Evolutionary conservation across 2,888 invertebrate genomes (phyloP).

Genomic region (Abrostola triplasia): DNA sequence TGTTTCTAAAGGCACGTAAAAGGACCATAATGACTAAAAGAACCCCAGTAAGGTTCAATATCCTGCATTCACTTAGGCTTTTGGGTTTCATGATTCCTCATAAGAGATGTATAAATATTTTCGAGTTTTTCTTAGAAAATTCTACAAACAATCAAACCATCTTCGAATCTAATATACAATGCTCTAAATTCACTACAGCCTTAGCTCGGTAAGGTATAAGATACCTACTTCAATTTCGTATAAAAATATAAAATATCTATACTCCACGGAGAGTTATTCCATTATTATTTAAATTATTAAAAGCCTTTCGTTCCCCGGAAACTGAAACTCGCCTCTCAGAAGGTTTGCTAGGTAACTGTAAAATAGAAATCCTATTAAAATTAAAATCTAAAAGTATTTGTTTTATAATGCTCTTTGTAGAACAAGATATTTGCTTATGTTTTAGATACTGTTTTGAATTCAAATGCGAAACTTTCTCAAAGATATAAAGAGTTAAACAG

Average conservation of each 20-base stretch:
- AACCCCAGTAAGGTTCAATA: too few relatives aligned
- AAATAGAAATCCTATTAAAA: slow-evolving; percentile 5
- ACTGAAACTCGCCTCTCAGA: slow-evolving; percentile 1
- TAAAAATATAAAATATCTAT: slow-evolving; percentile 10
- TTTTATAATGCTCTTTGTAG: slow-evolving; percentile 1
- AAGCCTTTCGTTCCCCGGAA: slow-evolving; percentile 25
- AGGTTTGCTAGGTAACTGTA: slow-evolving; percentile 5
- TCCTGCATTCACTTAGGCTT: too few relatives aligned
- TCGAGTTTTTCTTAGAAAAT: too few relatives aligned
- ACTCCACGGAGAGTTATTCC: slow-evolving; percentile 26
- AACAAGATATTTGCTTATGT: background rate
- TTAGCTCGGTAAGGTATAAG: too few relatives aligned
- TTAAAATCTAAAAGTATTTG: slow-evolving; percentile 1
- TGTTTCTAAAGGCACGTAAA: too few relatives aligned
- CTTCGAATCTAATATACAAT: too few relatives aligned
- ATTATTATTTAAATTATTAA: slow-evolving; percentile 42
- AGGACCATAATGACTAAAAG: too few relatives aligned
- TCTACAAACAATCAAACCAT: too few relatives aligned
- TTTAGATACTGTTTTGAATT: background rate
- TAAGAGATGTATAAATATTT: too few relatives aligned
- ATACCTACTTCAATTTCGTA: too few relatives aligned
- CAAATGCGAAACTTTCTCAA: background rate
- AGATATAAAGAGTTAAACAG: background rate
- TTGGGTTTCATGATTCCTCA: too few relatives aligned
- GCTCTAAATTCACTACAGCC: background rate